Conservation (phyloP, 2,888 invertebrate species). For the Podotricha telesiphe region DNA sequence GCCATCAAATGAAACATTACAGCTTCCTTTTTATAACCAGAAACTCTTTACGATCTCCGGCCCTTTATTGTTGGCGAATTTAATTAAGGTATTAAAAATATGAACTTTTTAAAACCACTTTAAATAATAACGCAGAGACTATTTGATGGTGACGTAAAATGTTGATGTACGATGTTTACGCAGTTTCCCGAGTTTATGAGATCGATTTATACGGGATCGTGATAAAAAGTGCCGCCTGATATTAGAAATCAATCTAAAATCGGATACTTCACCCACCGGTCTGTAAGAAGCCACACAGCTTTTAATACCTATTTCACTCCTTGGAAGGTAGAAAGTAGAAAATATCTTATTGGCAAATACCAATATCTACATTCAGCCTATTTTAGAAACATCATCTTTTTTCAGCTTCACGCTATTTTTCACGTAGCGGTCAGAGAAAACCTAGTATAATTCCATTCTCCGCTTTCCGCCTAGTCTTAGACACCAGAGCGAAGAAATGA, state of each 20-base stretch:
- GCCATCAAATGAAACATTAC: slow-evolving; percentile 32
- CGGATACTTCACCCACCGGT: background rate
- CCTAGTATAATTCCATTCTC: too few species aligned
- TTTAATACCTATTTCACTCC: too few species aligned
- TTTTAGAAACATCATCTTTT: too few species aligned
- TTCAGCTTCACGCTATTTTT: too few species aligned
- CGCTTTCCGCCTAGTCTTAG: too few species aligned
- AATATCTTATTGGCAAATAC: too few species aligned
- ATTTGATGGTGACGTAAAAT: slow-evolving; percentile 15
- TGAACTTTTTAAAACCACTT: slow-evolving; percentile 30
- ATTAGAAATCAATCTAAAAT: background rate
- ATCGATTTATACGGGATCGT: slow-evolving; percentile 11
- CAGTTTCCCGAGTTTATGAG: background rate
- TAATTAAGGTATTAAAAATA: slow-evolving; percentile 34
- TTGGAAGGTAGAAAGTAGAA: too few species aligned
- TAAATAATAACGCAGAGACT: slow-evolving; percentile 24
- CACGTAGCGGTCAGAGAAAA: too few species aligned
- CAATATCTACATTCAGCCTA: too few species aligned
- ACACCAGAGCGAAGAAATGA: too few species aligned
- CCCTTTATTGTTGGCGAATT: slow-evolving; percentile 37
- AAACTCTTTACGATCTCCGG: slow-evolving; percentile 33
- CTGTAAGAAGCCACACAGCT: too few species aligned
- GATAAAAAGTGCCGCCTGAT: background rate
- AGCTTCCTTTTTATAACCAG: slow-evolving; percentile 31
- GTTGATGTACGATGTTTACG: slow-evolving; percentile 21